Base-by-base conservation (phyloP, 2,797 vertebrate species). In the Fringilla coelebs region DNA sequence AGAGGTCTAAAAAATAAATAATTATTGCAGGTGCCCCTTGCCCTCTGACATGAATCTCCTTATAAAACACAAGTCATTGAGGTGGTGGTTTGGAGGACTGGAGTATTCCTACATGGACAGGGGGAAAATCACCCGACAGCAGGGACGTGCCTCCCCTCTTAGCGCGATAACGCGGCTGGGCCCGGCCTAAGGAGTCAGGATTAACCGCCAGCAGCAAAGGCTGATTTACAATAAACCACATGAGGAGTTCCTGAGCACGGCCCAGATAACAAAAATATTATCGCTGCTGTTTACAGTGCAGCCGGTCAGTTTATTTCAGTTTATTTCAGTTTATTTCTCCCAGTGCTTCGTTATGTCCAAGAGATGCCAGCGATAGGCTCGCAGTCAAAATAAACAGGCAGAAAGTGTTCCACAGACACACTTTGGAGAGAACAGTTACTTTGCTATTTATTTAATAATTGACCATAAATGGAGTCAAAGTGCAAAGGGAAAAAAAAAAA, bases 251-350 rank as follows among this genome's bases (percentile, higher is more conserved):
- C 96, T 96, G 96, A 98, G 97, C 97, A 90, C 97, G 96, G 97
- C 97, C 97, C 97, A 98, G 98, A 98, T 98, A 99, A 98, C 98
- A 98, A 98, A 98, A 99, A 98, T 99, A 98, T 96, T 96, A 97
- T 98, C 95, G 76, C 96, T 12, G 52, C 96, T 98, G 98, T 98
- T 98, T 98, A 98, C 98, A 97, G 96, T 94, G 94, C 88, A 96
- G 96, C 95, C 97, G 97, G 98, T 98, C 97, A 98, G 98, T 99
- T 99, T 98, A 98, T 98, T 98, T 98, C 98, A n/a, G n/a, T n/a
- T n/a, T n/a, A n/a, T n/a, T n/a, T 98, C 97, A 98, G 98, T 99
- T 99, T 98, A 98, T 98, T 98, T 98, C 98, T 97, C 84, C 63
- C 95, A 97, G 95, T 97, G 98, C 98, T 98, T 99, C 98, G 97